Conservation (phyloP, 2,797 vertebrate genomes). For the Telmatherina bonti region DNA sequence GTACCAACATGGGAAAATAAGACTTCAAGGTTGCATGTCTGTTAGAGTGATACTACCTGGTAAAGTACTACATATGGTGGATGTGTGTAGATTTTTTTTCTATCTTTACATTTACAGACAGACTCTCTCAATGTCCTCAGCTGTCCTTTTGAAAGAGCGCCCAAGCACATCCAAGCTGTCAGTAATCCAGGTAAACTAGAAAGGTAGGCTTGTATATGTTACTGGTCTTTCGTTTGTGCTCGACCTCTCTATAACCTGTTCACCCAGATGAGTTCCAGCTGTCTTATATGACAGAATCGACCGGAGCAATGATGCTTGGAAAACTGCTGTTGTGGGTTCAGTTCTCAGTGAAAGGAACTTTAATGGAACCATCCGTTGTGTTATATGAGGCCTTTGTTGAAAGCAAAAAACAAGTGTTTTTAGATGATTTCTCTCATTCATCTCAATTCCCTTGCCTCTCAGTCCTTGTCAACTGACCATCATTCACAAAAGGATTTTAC, state of each 20-base stretch:
- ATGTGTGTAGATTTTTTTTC: conserved; percentile 40
- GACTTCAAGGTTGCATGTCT: conserved; percentile 53
- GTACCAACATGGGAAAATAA: conserved; percentile 60
- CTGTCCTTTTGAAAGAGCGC: conserved; percentile 56
- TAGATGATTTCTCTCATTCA: conserved; percentile 41
- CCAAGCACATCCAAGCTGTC: conserved; percentile 54
- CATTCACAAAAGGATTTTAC: conserved; percentile 28
- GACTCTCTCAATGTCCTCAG: conserved; percentile 58
- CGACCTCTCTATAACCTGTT: conserved; percentile 62
- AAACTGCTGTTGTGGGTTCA: conserved; percentile 59
- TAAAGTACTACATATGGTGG: conserved; percentile 41
- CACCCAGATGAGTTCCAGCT: conserved; percentile 58
- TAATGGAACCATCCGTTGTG: conserved; percentile 45
- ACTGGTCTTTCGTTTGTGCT: conserved; percentile 60
- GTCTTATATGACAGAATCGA: conserved; percentile 60
- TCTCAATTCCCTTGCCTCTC: conserved; percentile 21
- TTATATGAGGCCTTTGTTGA: conserved; percentile 38
- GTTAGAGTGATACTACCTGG: conserved; percentile 66
- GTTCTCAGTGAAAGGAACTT: conserved; percentile 43
- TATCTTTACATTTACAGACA: conserved; percentile 41
- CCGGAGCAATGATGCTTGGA: conserved; percentile 48
- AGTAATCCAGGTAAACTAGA: conserved; percentile 45
- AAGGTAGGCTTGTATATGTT: conserved; percentile 50
- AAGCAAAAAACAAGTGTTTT: conserved; percentile 44
- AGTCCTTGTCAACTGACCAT: conserved; percentile 25